Conservation (phyloP, 2,113 vertebrate species). For the Chascanopsetta lugubris region DNA sequence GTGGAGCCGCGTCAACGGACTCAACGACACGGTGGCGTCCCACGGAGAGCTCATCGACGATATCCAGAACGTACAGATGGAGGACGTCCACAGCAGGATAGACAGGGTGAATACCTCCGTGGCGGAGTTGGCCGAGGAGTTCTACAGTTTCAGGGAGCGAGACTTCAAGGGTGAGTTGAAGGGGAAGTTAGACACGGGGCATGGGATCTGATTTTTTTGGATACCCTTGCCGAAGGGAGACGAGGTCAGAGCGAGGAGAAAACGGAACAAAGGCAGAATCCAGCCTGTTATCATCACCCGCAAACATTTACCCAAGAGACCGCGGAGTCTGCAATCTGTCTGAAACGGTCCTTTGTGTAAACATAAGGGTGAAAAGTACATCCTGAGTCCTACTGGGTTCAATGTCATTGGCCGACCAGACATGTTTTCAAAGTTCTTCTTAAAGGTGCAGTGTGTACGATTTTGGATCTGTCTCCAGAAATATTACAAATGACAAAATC, state of each 20-base stretch:
- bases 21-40: constrained; percentile 82
- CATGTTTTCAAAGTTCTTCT: constrained; percentile 22
- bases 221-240: constrained; percentile 17
- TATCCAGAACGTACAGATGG: constrained; percentile 82
- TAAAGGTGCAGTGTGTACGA: not conserved
- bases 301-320: constrained; percentile 38
- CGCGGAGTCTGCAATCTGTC: constrained; percentile 40
- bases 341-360: constrained; percentile 44
- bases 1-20: constrained; percentile 85
- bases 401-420: constrained; percentile 24
- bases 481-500: no score
- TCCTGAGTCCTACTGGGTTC: constrained; percentile 10
- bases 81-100: constrained; percentile 76
- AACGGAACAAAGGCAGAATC: constrained; percentile 58
- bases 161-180: constrained; percentile 77
- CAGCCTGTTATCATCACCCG: constrained; percentile 13
- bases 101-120: constrained; percentile 85
- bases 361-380: constrained; percentile 30
- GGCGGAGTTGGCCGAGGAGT: constrained; percentile 74
- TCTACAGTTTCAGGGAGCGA: constrained; percentile 77
- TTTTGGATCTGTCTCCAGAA: no score
- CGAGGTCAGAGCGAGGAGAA: constrained; percentile 23
- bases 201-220: constrained; percentile 42
- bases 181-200: not conserved
- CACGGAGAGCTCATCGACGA: constrained; percentile 82